Evolutionary conservation across 2,888 invertebrate species (phyloP).

Genomic region (Lamellibrachia satsuma): DNA sequence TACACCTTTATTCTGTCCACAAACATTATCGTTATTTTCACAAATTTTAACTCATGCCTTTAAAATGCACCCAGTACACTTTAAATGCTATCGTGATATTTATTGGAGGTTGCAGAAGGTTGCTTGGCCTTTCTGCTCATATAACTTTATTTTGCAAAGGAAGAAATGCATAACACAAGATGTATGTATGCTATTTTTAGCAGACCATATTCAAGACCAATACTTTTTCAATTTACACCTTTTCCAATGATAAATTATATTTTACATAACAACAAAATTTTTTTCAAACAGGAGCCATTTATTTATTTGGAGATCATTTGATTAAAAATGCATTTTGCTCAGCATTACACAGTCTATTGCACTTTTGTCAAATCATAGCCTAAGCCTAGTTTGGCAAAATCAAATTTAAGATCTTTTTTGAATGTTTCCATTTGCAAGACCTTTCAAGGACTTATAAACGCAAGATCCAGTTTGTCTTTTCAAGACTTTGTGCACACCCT

Average conservation of each 20-base stretch:
- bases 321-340: too few species aligned
- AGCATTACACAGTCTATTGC: too few species aligned
- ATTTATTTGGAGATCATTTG: background rate
- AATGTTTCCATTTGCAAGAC: background rate
- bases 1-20: too few species aligned
- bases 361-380: too few species aligned
- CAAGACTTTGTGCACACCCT: too few species aligned
- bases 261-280: background rate
- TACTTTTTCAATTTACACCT: background rate
- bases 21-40: too few species aligned
- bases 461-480: background rate
- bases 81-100: background rate
- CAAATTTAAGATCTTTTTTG: too few species aligned
- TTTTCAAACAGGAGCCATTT: background rate
- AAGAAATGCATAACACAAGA: background rate
- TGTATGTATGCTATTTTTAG: background rate
- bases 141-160: slow-evolving; percentile 7
- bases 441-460: background rate
- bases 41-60: background rate
- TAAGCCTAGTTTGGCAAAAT: too few species aligned
- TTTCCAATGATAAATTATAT: background rate
- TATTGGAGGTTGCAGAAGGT: background rate
- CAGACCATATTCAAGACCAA: background rate
- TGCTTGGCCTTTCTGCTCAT: background rate
- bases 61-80: slow-evolving; percentile 51